Base-by-base conservation (phyloP, 35 echinoderm and acorn worm genomes). In the Anneissia japonica region DNA sequence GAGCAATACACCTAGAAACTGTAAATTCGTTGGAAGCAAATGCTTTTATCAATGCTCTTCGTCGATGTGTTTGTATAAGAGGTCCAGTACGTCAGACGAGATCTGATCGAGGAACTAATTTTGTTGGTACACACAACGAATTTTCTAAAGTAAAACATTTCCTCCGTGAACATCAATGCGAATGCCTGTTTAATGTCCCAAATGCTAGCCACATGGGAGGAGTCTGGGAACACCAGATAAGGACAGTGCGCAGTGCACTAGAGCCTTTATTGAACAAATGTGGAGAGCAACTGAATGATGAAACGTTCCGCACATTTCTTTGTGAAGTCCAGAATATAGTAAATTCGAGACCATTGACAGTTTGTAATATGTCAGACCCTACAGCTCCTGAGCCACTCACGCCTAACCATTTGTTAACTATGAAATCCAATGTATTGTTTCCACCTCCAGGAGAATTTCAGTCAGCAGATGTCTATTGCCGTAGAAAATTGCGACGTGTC, bases 361-460 rank as follows among this genome's bases (percentile, higher is more conserved):
- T 37, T 0, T 35, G 1, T 3, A 84, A 56, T 84, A 1, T 12
- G 1, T 34, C 31, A 26, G 87, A 86, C 77, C 46, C 78, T 41
- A 75, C 77, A 35, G 37, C 84, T 23, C 46, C 73, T 37, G 90
- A 92, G 37, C 84, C 90, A 9, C 38, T 92, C 0, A 87, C 90
- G 14, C 85, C 85, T 35, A 92, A 87, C 64, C 90, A 91, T 39
- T 32, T 92, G 23, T 73, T 92, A 0, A 92, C 85, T 17, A 87
- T 88, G 86, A 92, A 92, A 35, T 34, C 90, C 16, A 88, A 88
- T 77, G 64, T 92, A 16, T 38, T 92, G 28, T 39, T 92, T 0
- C 90, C 90, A 64, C 90, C 86, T 43, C 90, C 91, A 34, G 91
- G 91, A 17, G 77, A 80, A 46, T 93, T 93, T 30, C 86, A 82